phyloP scores from a whole-genome alignment of 1,140 invertebrate species.

The Dreissena polymorpha region DNA sequence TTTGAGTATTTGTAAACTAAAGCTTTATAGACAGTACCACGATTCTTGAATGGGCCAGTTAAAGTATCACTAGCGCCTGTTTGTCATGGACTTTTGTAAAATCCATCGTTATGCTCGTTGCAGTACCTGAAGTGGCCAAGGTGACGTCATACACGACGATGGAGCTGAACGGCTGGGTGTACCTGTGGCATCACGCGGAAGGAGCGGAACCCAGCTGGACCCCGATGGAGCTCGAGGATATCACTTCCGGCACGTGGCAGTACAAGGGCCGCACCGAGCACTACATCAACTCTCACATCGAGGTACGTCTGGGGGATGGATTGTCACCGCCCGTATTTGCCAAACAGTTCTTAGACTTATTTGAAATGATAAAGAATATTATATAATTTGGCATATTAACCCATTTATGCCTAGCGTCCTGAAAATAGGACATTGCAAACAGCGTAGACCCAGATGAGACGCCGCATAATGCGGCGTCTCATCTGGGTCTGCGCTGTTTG shows the following conservation, averaged over 20 bases:
- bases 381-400: not conserved
- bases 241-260: slow-evolving; percentile 83
- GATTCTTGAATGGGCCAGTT: too few species aligned
- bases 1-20: too few species aligned
- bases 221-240: slow-evolving; percentile 82
- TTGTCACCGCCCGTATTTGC: not conserved
- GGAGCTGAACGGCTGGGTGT: slow-evolving; percentile 89
- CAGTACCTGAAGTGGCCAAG: slow-evolving; percentile 79
- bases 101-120: slow-evolving; percentile 6
- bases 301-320: slow-evolving; percentile 58
- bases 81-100: too few species aligned
- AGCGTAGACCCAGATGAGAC: too few species aligned
- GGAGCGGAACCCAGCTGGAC: slow-evolving; percentile 85
- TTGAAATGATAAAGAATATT: not conserved
- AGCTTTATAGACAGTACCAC: too few species aligned
- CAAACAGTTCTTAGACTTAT: not conserved
- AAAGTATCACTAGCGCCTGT: too few species aligned
- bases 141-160: slow-evolving; percentile 84
- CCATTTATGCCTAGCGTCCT: too few species aligned
- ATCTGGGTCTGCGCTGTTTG: too few species aligned
- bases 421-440: too few species aligned
- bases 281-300: slow-evolving; percentile 83
- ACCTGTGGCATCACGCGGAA: slow-evolving; percentile 92
- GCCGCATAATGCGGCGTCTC: too few species aligned
- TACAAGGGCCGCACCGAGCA: slow-evolving; percentile 88